Conservation (phyloP, 2,797 vertebrate species). For the Pipistrellus kuhlii region DNA sequence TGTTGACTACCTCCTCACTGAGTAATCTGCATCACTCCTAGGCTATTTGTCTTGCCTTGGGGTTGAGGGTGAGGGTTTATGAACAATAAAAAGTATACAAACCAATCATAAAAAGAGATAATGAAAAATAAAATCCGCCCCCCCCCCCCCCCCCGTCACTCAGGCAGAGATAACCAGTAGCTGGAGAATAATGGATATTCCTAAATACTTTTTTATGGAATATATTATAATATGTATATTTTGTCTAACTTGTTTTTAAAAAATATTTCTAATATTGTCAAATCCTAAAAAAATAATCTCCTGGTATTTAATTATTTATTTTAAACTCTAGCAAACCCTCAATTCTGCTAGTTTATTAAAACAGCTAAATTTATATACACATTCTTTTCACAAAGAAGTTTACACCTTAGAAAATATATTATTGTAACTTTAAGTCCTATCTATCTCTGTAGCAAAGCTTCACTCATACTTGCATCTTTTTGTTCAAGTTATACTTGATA, state of each 20-base stretch:
- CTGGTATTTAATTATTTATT: not conserved
- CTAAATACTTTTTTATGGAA: not conserved
- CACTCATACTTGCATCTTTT: not conserved
- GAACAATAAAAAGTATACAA: not conserved
- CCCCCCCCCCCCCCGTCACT: not conserved
- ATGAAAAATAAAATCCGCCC: not conserved
- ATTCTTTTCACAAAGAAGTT: slow-evolving; percentile 12
- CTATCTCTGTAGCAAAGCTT: slow-evolving; percentile 28
- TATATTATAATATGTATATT: slow-evolving; percentile 5
- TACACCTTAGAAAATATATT: slow-evolving; percentile 8
- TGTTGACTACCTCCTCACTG: not conserved
- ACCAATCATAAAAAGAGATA: not conserved
- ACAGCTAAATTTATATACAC: not conserved
- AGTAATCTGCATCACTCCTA: not conserved
- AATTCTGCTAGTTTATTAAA: slow-evolving; percentile 45
- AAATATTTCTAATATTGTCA: slow-evolving; percentile 26
- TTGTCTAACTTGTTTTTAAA: slow-evolving; percentile 17
- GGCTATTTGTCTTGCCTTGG: not conserved
- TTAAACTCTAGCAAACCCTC: not conserved
- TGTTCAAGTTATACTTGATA: not conserved
- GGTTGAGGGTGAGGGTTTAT: not conserved
- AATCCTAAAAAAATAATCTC: slow-evolving; percentile 37
- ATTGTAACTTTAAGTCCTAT: not conserved
- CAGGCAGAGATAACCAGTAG: not conserved
- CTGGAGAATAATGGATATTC: not conserved